Evolutionary conservation across 2,797 vertebrate genomes (phyloP).

Genomic region (Gambelia wislizenii): DNA sequence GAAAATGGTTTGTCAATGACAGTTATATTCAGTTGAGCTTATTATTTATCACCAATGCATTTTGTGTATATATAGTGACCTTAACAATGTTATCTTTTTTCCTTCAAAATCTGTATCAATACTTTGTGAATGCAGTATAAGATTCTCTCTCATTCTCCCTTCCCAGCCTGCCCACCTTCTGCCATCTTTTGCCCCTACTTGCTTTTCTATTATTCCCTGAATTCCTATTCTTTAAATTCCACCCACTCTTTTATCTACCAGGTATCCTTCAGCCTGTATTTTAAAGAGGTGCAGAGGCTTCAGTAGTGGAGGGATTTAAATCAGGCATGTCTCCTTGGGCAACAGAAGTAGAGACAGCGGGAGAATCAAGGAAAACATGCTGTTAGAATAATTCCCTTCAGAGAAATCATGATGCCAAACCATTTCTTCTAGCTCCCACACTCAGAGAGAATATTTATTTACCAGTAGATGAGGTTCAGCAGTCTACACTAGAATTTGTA

Average conservation of each 20-base stretch:
- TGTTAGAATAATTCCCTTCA: slow-evolving; percentile 52
- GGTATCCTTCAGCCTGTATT: slow-evolving; percentile 52
- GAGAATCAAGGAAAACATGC: slow-evolving; percentile 58
- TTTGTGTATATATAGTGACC: not conserved
- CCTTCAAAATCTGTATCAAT: not conserved
- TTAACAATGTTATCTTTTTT: not conserved
- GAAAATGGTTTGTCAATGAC: not conserved
- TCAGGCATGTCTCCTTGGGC: slow-evolving; percentile 66
- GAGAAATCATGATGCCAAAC: slow-evolving; percentile 23
- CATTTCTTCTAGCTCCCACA: slow-evolving; percentile 42
- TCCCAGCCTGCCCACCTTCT: not conserved
- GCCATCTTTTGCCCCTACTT: slow-evolving; percentile 20
- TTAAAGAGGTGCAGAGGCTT: slow-evolving; percentile 35
- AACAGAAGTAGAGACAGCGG: slow-evolving; percentile 65
- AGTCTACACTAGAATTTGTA: slow-evolving; percentile 39
- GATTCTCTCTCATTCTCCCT: not conserved
- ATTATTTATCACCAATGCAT: not conserved
- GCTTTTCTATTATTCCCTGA: slow-evolving; percentile 29
- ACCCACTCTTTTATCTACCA: slow-evolving; percentile 44
- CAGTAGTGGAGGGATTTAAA: slow-evolving; percentile 56
- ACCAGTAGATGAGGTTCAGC: not conserved
- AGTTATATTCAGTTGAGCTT: not conserved
- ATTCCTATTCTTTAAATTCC: slow-evolving; percentile 41
- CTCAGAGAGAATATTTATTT: slow-evolving; percentile 37
- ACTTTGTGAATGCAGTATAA: slow-evolving; percentile 4